These are phyloP conservation scores for Seriola aureovittata DNA, from an alignment of 2,113 vertebrate species.

Conservation along the genomic window DNA sequence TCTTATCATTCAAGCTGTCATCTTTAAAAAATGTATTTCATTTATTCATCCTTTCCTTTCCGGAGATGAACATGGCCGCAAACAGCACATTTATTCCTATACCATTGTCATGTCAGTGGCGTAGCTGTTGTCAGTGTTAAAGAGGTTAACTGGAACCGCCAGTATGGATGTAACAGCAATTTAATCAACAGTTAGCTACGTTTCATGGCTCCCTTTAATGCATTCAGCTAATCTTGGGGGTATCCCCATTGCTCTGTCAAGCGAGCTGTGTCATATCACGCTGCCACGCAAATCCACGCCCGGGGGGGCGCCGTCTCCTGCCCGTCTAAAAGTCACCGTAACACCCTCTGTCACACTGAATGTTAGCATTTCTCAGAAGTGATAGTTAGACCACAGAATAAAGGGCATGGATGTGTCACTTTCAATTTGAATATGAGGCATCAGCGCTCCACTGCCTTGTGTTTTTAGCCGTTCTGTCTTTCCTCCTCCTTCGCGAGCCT, in stretches of 20 bases:
- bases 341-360: constrained; percentile 81
- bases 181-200: constrained; percentile 75
- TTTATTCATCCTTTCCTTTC: not conserved
- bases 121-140: constrained; percentile 67
- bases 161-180: constrained; percentile 63
- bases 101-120: constrained; percentile 53
- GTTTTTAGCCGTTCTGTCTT: constrained; percentile 42
- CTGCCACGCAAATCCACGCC: constrained; percentile 64
- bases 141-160: constrained; percentile 75
- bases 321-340: constrained; percentile 77
- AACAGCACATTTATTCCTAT: constrained; percentile 28
- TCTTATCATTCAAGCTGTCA: not conserved
- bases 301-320: constrained; percentile 52
- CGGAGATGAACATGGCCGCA: not conserved
- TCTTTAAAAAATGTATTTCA: not conserved
- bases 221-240: constrained; percentile 69
- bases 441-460: constrained; percentile 61
- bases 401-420: constrained; percentile 78
- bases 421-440: constrained; percentile 76
- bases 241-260: constrained; percentile 71
- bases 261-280: constrained; percentile 76
- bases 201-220: constrained; percentile 70
- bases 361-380: constrained; percentile 75
- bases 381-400: constrained; percentile 75
- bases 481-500: constrained; percentile 30